phyloP scores from a whole-genome alignment of 2,888 invertebrate genomes.

The Mythimna lalbum region DNA sequence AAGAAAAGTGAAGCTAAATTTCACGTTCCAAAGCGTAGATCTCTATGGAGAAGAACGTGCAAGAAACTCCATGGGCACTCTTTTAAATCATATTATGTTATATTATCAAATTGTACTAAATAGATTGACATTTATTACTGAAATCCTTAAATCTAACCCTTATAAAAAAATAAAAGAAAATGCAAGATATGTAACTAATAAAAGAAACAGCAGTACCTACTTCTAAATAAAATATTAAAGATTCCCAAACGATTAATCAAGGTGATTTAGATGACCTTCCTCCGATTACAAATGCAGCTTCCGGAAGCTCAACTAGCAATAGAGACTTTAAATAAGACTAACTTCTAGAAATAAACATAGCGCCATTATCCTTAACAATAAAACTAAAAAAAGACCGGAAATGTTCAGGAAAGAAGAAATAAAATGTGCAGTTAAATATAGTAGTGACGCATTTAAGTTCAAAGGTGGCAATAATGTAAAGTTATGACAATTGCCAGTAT shows the following conservation, averaged over 20 bases:
- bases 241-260: conserved; percentile 11
- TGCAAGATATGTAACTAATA: neutral
- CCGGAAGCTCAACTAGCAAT: conserved; percentile 23
- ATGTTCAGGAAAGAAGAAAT: conserved; percentile 33
- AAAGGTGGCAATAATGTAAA: conserved; percentile 43
- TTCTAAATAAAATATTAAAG: conserved; percentile 8
- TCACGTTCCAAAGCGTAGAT: no score
- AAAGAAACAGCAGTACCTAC: no score
- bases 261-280: conserved; percentile 10
- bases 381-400: conserved; percentile 47
- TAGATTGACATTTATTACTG: no score
- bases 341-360: conserved; percentile 16
- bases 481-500: conserved; percentile 26
- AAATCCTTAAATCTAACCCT: no score
- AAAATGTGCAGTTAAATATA: conserved; percentile 24
- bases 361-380: conserved; percentile 52
- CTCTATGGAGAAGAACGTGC: no score
- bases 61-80: no score
- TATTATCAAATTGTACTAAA: no score
- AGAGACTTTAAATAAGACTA: conserved; percentile 9
- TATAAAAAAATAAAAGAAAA: neutral
- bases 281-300: conserved; percentile 2
- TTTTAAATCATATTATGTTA: no score
- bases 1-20: no score
- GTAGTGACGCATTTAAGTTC: conserved; percentile 28